phyloP scores from a whole-genome alignment of 2,888 invertebrate species.

The Rhorus exstirpatorius region DNA sequence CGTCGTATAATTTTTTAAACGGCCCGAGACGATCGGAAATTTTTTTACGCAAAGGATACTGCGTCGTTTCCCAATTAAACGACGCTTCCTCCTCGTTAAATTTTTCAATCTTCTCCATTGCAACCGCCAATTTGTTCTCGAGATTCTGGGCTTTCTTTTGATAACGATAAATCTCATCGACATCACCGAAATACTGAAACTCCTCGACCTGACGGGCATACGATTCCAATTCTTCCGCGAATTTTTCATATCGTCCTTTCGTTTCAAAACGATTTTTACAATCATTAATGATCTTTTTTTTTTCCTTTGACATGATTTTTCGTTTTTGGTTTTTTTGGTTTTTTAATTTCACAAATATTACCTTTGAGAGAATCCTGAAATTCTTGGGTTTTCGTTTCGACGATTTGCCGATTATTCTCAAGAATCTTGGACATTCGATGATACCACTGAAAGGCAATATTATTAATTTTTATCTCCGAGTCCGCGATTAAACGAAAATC shows the following conservation, averaged over 20 bases:
- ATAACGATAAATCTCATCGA: slow-evolving; percentile 93
- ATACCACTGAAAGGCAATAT: slow-evolving; percentile 95
- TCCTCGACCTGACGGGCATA: slow-evolving; percentile 94
- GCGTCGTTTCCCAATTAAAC: slow-evolving; percentile 96
- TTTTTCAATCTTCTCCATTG: slow-evolving; percentile 93
- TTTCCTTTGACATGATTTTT: not conserved
- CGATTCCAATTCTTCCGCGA: slow-evolving; percentile 93
- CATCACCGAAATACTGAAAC: slow-evolving; percentile 94
- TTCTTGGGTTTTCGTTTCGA: slow-evolving; percentile 93
- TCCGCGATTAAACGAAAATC: slow-evolving; percentile 94
- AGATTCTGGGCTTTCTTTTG: slow-evolving; percentile 92
- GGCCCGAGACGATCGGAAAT: slow-evolving; percentile 93
- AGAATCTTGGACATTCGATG: slow-evolving; percentile 93
- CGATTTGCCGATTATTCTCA: slow-evolving; percentile 92
- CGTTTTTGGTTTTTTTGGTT: not conserved
- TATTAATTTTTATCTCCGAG: slow-evolving; percentile 94
- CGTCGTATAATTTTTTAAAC: slow-evolving; percentile 95
- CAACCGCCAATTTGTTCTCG: slow-evolving; percentile 91
- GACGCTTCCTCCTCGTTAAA: slow-evolving; percentile 97
- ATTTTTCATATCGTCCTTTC: slow-evolving; percentile 91
- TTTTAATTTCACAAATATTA: slow-evolving; percentile 55
- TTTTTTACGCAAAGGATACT: slow-evolving; percentile 94
- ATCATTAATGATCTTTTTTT: not conserved
- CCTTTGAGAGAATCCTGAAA: slow-evolving; percentile 93
- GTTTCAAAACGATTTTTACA: not conserved